Base-by-base conservation (phyloP, 2,797 vertebrate genomes). In the Cyprinodon diabolis region DNA sequence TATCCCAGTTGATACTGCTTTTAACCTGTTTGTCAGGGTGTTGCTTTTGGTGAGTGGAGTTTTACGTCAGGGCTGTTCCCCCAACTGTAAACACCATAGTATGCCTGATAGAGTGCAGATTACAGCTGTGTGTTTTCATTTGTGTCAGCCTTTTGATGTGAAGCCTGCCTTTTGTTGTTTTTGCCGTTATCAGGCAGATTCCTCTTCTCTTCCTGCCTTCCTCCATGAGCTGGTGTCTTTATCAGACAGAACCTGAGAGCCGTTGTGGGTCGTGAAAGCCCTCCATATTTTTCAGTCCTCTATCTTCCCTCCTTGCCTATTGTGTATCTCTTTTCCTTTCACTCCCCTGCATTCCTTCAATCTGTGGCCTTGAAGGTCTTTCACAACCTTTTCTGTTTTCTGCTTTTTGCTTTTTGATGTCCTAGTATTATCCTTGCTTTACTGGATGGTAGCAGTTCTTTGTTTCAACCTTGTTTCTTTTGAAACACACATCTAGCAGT, bases 101-200 rank as follows among this genome's bases (percentile, higher is more conserved):
- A 3, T 43, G 83, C 76, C 82, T 82, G 86, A 87, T 82, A 74
- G 69, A 74, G 77, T 45, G 69, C 19, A 73, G 80, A 85, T 79
- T 85, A 58, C 55, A 58, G 57, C 35, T 45, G 82, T 77, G 80
- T 77, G 79, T 84, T 80, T 86, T 80, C 54, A n/a, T 82, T 68
- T 75, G 43, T 30, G 55, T 83, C 35, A n/a, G 69, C 68, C 78
- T 86, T 89, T 90, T 90, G 83, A 91, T 85, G 82, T 83, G 77
- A 70, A 63, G 82, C 69, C 73, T 57, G 72, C 71, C 78, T 79
- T 86, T 79, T 87, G 82, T 78, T 91, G 75, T 62, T 71, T 83
- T 79, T 13, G 9, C 55, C 37, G 83, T 88, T 93, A 94, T 94
- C 92, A 89, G 72, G 79, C 69, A 82, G 89, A 90, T 88, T 87